phyloP scores from a whole-genome alignment of 2,797 vertebrate genomes.

The Sphaeramia orbicularis region DNA sequence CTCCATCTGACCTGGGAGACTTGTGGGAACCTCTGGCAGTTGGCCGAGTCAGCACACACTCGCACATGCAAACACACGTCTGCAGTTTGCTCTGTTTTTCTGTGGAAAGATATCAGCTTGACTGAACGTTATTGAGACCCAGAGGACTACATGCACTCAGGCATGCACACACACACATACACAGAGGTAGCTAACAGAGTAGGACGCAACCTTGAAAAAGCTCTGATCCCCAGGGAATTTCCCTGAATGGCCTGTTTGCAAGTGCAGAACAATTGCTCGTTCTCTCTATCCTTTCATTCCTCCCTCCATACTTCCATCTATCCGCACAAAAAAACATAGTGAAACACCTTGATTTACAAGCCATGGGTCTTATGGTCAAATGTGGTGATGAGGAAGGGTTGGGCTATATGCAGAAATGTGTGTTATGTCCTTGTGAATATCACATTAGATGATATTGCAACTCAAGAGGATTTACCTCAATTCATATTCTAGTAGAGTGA shows the following conservation, averaged over 20 bases:
- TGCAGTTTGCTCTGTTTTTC: slow-evolving; percentile 24
- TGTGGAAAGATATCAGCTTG: slow-evolving; percentile 63
- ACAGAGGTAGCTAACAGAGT: slow-evolving; percentile 58
- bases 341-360: slow-evolving; percentile 58
- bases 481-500: too few species aligned
- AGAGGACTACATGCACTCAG: slow-evolving; percentile 64
- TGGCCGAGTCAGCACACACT: slow-evolving; percentile 37
- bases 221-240: slow-evolving; percentile 60
- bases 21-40: slow-evolving; percentile 67
- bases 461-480: too few species aligned
- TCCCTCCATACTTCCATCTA: slow-evolving; percentile 38
- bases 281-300: slow-evolving; percentile 61
- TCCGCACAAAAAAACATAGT: slow-evolving; percentile 36
- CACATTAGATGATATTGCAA: too few species aligned
- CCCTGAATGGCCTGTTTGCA: slow-evolving; percentile 77
- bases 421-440: slow-evolving; percentile 6
- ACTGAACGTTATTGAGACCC: slow-evolving; percentile 73
- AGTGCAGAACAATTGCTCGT: slow-evolving; percentile 70
- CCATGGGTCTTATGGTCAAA: slow-evolving; percentile 41
- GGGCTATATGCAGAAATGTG: slow-evolving; percentile 12
- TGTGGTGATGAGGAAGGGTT: slow-evolving; percentile 28
- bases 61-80: slow-evolving; percentile 25
- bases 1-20: slow-evolving; percentile 67
- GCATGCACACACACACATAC: slow-evolving; percentile 35
- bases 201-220: slow-evolving; percentile 83